Percentiles rank a stretch among this genome's conserved stretches.
These are phyloP conservation scores for Dastarcus helophoroides DNA, from an alignment of 2,888 invertebrate species.

Conservation along the genomic window DNA sequence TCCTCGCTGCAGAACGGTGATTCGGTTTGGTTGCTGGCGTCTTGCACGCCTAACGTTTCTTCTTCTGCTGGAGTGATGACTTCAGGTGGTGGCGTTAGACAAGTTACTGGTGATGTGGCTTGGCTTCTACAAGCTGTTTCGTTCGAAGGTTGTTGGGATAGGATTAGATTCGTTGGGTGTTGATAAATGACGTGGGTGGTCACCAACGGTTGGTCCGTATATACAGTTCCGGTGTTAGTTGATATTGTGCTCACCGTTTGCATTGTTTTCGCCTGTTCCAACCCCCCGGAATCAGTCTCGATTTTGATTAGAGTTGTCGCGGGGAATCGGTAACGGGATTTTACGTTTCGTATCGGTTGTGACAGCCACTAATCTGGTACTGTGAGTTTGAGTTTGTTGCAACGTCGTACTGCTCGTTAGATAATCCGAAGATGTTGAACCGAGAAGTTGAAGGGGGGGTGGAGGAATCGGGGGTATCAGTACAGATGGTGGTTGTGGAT, in stretches of 20 bases:
- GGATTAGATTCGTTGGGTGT: slow-evolving; percentile 33
- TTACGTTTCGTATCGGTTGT: slow-evolving; percentile 45
- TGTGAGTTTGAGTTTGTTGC: slow-evolving; percentile 56
- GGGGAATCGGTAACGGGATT: slow-evolving; percentile 36
- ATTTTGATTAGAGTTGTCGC: slow-evolving; percentile 54
- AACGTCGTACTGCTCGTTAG: slow-evolving; percentile 52
- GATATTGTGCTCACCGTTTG: slow-evolving; percentile 28
- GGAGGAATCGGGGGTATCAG: slow-evolving; percentile 46
- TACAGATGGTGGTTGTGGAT: slow-evolving; percentile 41
- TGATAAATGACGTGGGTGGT: slow-evolving; percentile 47
- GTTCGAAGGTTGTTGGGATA: slow-evolving; percentile 27
- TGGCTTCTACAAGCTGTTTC: slow-evolving; percentile 36
- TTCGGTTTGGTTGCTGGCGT: slow-evolving; percentile 77
- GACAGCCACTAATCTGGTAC: slow-evolving; percentile 53
- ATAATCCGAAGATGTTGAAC: slow-evolving; percentile 41
- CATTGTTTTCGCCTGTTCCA: slow-evolving; percentile 25
- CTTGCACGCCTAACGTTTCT: slow-evolving; percentile 55
- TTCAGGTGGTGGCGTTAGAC: slow-evolving; percentile 53
- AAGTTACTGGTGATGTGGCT: slow-evolving; percentile 40
- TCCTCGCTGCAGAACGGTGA: slow-evolving; percentile 59
- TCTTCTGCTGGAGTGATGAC: slow-evolving; percentile 14
- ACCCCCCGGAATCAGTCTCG: slow-evolving; percentile 46
- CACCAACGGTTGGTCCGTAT: slow-evolving; percentile 42
- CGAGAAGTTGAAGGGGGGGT: slow-evolving; percentile 54
- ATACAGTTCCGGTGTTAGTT: slow-evolving; percentile 31